Evolutionary conservation across 1,140 invertebrate species (phyloP), one percentile per base, ranked within the genome.

Genomic region (Drosophila sucinea): DNA sequence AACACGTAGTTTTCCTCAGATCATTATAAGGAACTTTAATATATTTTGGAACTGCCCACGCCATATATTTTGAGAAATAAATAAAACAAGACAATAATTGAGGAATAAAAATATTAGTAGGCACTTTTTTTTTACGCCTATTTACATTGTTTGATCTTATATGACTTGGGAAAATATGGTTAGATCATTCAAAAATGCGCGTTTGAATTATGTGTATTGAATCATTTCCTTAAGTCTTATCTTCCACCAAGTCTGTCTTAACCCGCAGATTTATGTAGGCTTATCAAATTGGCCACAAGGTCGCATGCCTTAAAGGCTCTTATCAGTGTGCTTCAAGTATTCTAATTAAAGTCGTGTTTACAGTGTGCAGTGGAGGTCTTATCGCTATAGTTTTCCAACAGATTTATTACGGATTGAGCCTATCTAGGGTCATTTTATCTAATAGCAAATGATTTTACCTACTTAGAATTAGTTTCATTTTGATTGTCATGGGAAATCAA

Each of bases 51-150:
- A 17, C 17, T 17, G 17, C 17, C 17, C 17, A 17, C 17, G 17
- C 17, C 35, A 4, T 30, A 30, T 38, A 38, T 38, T 38, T 38
- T 38, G 10, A 38, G 35, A 10, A 38, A 38, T 11, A 38, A 11
- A 11, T 57, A 73, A 75, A 60, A 51, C 51, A 11, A 56, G 3
- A 35, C 47, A 47, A 56, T 47, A 47, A 67, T 74, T 75, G 17
- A 23, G 17, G 25, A 47, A 23, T 23, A 47, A 47, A 47, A 47
- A 25, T 8, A 47, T 47, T 47, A 47, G 17, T 47, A 23, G 17
- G 1, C 44, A 47, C 17, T 47, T 38, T 35, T 35, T 38, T 38
- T 38, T 38, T 47, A 44, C n/a, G 17, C 4, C n/a, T 47, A 25
- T 47, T 47, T 47, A 47, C 44, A 7, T 47, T 47, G 41, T 44